These are phyloP conservation scores for Recurvirostra avosetta DNA, from an alignment of 2,113 vertebrate species.

Conservation along the genomic window DNA sequence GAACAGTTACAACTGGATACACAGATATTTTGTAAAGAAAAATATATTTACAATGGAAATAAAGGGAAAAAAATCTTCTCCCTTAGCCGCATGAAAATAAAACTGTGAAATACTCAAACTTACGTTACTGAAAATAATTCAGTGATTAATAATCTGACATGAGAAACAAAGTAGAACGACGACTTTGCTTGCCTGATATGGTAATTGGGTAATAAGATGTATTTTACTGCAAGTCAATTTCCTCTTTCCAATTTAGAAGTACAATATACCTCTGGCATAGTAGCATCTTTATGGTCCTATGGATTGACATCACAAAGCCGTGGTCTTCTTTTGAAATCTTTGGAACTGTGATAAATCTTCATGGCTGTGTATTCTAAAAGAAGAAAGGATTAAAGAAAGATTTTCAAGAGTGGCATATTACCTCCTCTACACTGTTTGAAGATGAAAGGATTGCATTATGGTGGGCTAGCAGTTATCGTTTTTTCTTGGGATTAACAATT, in stretches of 20 bases:
- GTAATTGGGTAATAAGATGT: slow-evolving; percentile 19
- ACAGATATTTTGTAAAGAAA: neutral
- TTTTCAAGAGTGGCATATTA: slow-evolving; percentile 23
- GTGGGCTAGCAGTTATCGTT: neutral
- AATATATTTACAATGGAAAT: neutral
- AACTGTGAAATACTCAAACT: neutral
- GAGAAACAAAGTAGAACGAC: neutral
- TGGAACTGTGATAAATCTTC: slow-evolving; percentile 59
- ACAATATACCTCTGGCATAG: slow-evolving; percentile 36
- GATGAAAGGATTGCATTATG: slow-evolving; percentile 32
- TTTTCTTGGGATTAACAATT: slow-evolving; percentile 14
- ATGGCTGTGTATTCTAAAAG: slow-evolving; percentile 41
- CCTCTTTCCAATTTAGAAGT: slow-evolving; percentile 1
- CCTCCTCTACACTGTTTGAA: neutral
- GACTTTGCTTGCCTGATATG: neutral
- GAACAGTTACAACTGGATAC: neutral
- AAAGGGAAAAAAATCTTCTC: neutral
- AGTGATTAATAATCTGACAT: neutral
- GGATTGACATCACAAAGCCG: slow-evolving; percentile 36
- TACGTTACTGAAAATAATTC: neutral
- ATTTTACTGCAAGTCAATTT: slow-evolving; percentile 38
- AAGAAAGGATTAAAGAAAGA: slow-evolving; percentile 62
- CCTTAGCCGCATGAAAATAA: neutral
- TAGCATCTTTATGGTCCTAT: slow-evolving; percentile 23
- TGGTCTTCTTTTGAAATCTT: slow-evolving; percentile 56